Base-by-base conservation (phyloP, 2,888 invertebrate genomes). In the Macrosoma leucophasiata region DNA sequence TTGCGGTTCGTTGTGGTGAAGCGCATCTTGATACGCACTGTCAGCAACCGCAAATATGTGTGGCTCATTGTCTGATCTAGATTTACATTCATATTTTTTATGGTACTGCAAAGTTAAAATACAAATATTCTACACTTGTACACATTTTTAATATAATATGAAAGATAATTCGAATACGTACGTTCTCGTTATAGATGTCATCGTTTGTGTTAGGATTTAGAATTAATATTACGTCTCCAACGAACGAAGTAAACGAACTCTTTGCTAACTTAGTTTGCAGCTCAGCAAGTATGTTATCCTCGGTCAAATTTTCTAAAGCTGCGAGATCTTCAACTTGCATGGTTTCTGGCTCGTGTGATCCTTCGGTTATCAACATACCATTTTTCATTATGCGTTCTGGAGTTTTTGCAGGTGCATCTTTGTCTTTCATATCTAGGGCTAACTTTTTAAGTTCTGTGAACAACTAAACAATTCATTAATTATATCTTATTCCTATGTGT, bases 11-110 rank as follows among this genome's bases (percentile, higher is more conserved):
- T 91, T 90, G 64, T 96, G 93, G 66, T 97, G 97, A 48, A 96
- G 74, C 75, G 95, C 94, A 60, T 95, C 92, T 81, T 96, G 96
- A 65, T 92, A 96, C 18, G 95, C 94, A 41, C 93, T 90, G 61
- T 96, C 96, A 6, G 95, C 96, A 12, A 96, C 91, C 2, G 94
- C 89, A 66, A 92, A 97, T 50, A 96, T 91, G 58, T 97, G 97
- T 0, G 97, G 96, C 19, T 91, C 90, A 64, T 96, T 94, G 62
- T 96, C 95, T 2, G 94, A 95, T 47, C 94, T 89, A 0, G 94
- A 93, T 75, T 95, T 95, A 61, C 88, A 92, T 59, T 89, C 88
- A 61, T 96, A 96, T 71, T 91, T 92, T 48, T 86, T 82, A 57
- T 95, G 93, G 53, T 88, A 88, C 94, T 95, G 74, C 29, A 86